Evolutionary conservation across 2,888 invertebrate species (phyloP).

Genomic region (Leucania comma): DNA sequence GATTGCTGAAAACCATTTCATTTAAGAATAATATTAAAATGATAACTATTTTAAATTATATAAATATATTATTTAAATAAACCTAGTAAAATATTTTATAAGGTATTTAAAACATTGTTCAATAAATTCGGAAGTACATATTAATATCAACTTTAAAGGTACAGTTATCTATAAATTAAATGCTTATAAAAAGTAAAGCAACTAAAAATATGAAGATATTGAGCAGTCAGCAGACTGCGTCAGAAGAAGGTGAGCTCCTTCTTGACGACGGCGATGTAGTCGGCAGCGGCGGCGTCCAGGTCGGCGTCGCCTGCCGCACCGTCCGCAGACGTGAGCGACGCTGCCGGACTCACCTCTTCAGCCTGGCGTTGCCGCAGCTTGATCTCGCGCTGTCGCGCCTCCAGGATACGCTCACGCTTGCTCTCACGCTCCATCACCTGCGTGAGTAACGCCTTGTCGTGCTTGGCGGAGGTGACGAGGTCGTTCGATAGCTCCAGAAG

Average conservation of each 20-base stretch:
- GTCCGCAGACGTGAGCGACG: background rate
- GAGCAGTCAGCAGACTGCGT: background rate
- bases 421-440: conserved; percentile 97
- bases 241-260: conserved; percentile 10
- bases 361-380: conserved; percentile 89
- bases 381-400: conserved; percentile 96
- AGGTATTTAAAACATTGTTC: background rate
- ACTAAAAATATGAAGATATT: background rate
- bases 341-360: conserved; percentile 73
- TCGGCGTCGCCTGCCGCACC: background rate
- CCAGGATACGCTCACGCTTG: conserved; percentile 97
- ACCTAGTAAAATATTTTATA: background rate
- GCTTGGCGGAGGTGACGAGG: conserved; percentile 92
- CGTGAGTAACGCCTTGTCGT: conserved; percentile 93
- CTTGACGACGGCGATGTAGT: background rate
- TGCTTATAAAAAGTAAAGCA: background rate
- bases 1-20: too few species aligned
- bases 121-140: background rate
- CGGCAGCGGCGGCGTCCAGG: conserved; percentile 1
- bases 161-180: conserved; percentile 4
- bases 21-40: background rate
- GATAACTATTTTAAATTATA: background rate
- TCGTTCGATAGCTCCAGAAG: conserved; percentile 94
- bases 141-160: background rate
- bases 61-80: background rate